These are phyloP conservation scores for Periplaneta americana DNA, from an alignment of 1,140 invertebrate genomes.

Conservation along the genomic window DNA sequence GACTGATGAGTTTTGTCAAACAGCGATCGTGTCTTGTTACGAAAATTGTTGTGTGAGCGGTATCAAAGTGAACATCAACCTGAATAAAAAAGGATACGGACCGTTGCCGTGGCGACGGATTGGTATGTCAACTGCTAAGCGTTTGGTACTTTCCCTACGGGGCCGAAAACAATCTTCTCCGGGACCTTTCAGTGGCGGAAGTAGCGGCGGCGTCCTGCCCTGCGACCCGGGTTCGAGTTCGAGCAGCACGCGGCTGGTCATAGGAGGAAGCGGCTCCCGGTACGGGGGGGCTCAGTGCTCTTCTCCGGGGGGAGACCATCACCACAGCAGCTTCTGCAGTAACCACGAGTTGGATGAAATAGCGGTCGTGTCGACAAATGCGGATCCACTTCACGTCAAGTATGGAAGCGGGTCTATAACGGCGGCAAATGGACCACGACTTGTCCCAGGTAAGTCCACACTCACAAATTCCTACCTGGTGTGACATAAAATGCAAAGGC, in stretches of 20 bases:
- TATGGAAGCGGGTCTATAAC: conserved; percentile 50
- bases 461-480: neutral
- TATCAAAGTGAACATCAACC: too few relatives aligned
- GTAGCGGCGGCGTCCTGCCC: neutral
- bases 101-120: neutral
- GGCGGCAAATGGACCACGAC: conserved; percentile 54
- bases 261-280: neutral
- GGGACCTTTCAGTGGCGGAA: too few relatives aligned
- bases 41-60: too few relatives aligned
- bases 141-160: neutral
- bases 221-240: neutral
- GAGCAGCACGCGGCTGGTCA: neutral
- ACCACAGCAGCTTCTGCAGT: conserved; percentile 35
- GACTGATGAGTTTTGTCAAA: too few relatives aligned
- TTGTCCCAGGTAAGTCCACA: conserved; percentile 51
- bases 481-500: too few relatives aligned
- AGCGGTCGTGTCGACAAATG: conserved; percentile 60
- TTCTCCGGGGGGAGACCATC: conserved; percentile 39
- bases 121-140: neutral
- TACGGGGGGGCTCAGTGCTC: conserved; percentile 27
- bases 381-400: conserved; percentile 47
- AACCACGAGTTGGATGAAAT: conserved; percentile 71
- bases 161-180: neutral
- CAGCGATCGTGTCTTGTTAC: too few relatives aligned
- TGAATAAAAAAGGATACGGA: too few relatives aligned